phyloP scores from a whole-genome alignment of 2,888 invertebrate species.

The Xestoiulus laeticollis region DNA sequence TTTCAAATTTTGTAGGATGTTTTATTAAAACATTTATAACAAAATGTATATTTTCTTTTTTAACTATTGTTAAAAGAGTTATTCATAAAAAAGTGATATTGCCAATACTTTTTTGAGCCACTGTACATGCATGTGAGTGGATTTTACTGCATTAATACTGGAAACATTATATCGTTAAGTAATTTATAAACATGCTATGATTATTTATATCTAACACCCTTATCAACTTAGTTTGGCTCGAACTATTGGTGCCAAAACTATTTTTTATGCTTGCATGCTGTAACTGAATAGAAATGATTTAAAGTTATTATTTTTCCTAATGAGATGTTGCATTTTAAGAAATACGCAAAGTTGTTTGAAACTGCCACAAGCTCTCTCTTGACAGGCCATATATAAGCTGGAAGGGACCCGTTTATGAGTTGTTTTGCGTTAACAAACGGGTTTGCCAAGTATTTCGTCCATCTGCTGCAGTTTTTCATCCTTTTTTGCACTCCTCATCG shows the following conservation, averaged over 20 bases:
- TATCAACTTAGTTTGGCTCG: background rate
- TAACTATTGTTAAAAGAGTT: too few relatives aligned
- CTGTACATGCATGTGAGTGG: too few relatives aligned
- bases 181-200: too few relatives aligned
- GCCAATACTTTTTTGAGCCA: too few relatives aligned
- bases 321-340: background rate
- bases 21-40: too few relatives aligned
- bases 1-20: too few relatives aligned
- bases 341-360: background rate
- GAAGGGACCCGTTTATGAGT: conserved; percentile 22
- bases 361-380: background rate
- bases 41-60: too few relatives aligned
- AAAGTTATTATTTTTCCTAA: background rate
- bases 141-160: too few relatives aligned
- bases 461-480: conserved; percentile 35
- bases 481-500: conserved; percentile 9
- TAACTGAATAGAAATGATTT: conserved; percentile 6
- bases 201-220: background rate
- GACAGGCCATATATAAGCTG: conserved; percentile 20
- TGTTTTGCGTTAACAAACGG: conserved; percentile 33
- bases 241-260: background rate
- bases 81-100: too few relatives aligned
- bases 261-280: background rate
- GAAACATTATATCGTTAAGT: too few relatives aligned
- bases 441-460: conserved; percentile 29